Evolutionary conservation across 2,888 invertebrate species (phyloP).

Genomic region (Lacanobia oleracea): DNA sequence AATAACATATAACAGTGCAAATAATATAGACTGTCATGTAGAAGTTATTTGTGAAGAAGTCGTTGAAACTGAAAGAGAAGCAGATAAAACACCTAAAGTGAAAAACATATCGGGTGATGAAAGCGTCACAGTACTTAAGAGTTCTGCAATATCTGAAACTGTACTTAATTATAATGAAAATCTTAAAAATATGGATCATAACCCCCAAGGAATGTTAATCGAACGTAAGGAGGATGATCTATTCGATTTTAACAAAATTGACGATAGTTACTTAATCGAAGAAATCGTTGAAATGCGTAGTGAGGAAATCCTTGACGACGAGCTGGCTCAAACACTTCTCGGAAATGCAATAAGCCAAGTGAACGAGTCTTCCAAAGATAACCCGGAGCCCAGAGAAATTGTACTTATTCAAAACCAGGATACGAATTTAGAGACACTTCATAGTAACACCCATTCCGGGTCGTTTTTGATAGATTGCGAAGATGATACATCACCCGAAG

Average conservation of each 20-base stretch:
- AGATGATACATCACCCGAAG: constrained; percentile 31
- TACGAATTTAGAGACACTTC: neutral
- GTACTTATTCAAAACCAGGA: neutral
- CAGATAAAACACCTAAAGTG: neutral
- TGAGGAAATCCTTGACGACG: constrained; percentile 45
- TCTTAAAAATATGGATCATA: neutral
- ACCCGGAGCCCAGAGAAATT: neutral
- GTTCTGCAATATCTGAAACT: neutral
- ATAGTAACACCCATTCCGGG: neutral
- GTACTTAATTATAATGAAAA: constrained; percentile 18
- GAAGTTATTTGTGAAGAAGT: constrained; percentile 26
- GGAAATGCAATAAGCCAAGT: neutral
- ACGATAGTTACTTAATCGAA: constrained; percentile 32
- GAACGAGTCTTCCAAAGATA: neutral
- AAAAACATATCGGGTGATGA: neutral
- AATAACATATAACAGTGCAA: neutral
- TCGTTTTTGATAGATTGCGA: constrained; percentile 65
- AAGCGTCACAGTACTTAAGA: constrained; percentile 12
- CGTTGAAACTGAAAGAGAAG: constrained; percentile 12
- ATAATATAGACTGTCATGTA: constrained; percentile 14
- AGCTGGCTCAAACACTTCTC: constrained; percentile 19
- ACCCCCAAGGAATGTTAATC: neutral
- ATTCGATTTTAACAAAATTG: neutral
- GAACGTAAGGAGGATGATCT: neutral
- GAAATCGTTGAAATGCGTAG: constrained; percentile 36